These are phyloP conservation scores for Patella caerulea DNA, from an alignment of 2,888 invertebrate genomes.

Conservation along the genomic window DNA sequence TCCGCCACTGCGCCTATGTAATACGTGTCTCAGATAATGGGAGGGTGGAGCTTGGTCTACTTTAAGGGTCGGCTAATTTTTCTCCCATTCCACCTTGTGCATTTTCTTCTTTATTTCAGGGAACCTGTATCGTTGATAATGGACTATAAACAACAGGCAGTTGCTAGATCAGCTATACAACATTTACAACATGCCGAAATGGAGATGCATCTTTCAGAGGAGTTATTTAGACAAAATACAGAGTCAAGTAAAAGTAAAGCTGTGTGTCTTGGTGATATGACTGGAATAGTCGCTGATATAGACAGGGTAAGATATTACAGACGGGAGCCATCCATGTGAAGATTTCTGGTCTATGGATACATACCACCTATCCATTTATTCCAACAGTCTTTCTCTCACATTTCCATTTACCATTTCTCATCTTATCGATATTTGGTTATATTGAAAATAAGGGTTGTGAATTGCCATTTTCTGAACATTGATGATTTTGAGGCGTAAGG, in stretches of 20 bases:
- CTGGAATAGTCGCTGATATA: slow-evolving; percentile 47
- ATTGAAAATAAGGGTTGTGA: background rate
- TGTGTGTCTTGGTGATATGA: slow-evolving; percentile 50
- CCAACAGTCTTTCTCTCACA: too few species aligned
- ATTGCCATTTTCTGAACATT: background rate
- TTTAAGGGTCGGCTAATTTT: background rate
- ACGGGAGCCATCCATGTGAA: background rate
- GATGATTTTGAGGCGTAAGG: too few species aligned
- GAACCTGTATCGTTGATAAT: slow-evolving; percentile 54
- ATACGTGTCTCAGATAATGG: too few species aligned
- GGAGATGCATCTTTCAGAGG: slow-evolving; percentile 58
- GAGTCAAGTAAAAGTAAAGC: slow-evolving; percentile 57
- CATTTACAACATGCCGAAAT: slow-evolving; percentile 62
- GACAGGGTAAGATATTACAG: slow-evolving; percentile 41
- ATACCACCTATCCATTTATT: too few species aligned
- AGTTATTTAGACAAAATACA: slow-evolving; percentile 58
- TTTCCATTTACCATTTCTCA: background rate
- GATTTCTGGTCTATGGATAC: too few species aligned
- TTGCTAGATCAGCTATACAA: slow-evolving; percentile 53
- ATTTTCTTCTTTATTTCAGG: slow-evolving; percentile 34
- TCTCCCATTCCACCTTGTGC: background rate
- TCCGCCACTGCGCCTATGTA: too few species aligned
- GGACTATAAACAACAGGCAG: slow-evolving; percentile 57
- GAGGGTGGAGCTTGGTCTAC: too few species aligned
- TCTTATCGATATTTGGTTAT: background rate